Evolutionary conservation across 2,888 invertebrate genomes (phyloP).

Genomic region (Macrosoma leucophasiata): DNA sequence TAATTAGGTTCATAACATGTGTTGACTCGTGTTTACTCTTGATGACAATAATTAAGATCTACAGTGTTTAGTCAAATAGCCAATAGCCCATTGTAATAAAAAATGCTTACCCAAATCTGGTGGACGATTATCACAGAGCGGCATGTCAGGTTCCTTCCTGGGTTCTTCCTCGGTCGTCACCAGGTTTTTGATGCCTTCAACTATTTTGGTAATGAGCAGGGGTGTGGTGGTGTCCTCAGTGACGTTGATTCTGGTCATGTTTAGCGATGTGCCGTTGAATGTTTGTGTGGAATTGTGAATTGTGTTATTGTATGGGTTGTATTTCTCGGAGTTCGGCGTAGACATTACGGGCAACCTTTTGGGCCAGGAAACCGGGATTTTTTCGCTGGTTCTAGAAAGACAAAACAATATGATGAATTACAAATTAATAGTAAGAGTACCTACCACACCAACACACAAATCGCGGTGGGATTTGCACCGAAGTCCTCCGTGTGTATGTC

Average conservation of each 20-base stretch:
- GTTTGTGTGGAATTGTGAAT: conserved; percentile 22
- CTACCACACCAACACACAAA: too few relatives aligned
- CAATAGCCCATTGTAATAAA: background rate
- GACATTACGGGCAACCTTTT: conserved; percentile 34
- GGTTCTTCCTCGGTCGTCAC: conserved; percentile 43
- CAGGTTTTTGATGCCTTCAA: conserved; percentile 44
- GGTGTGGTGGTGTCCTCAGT: conserved; percentile 37
- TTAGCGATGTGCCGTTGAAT: conserved; percentile 18
- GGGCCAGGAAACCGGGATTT: conserved; percentile 36
- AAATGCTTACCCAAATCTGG: conserved; percentile 77
- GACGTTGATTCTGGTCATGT: conserved; percentile 31
- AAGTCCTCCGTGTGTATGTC: too few relatives aligned
- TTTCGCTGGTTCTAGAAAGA: conserved; percentile 44
- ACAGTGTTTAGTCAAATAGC: too few relatives aligned
- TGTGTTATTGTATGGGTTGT: conserved; percentile 27
- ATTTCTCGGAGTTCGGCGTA: conserved; percentile 30
- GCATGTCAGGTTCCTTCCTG: conserved; percentile 41
- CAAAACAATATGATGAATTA: too few relatives aligned
- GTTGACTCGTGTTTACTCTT: too few relatives aligned
- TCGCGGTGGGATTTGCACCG: too few relatives aligned
- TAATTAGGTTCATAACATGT: too few relatives aligned
- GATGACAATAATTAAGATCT: too few relatives aligned
- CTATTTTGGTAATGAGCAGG: conserved; percentile 43
- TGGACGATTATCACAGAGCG: conserved; percentile 76
- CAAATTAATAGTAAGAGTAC: too few relatives aligned